Evolutionary conservation across 2,113 vertebrate genomes (phyloP).

Genomic region (Dromaius novaehollandiae): DNA sequence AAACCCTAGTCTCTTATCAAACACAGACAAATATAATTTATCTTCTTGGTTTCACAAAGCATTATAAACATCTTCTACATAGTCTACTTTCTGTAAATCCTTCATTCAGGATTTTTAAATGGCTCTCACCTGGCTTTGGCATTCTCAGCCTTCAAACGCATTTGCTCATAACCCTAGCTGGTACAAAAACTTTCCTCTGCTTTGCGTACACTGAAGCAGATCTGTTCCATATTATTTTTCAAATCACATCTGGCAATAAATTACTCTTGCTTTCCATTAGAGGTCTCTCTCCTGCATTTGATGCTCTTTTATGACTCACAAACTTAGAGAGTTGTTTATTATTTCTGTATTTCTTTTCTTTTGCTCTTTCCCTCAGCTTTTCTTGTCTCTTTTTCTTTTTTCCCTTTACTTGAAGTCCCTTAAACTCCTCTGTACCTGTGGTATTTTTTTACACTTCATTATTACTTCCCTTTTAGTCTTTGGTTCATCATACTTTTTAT

Average conservation of each 20-base stretch:
- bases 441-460: neutral
- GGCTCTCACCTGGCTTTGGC: neutral
- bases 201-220: neutral
- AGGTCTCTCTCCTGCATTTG: neutral
- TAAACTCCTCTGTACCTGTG: neutral
- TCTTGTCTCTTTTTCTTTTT: conserved; percentile 15
- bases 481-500: neutral
- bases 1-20: neutral
- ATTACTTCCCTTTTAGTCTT: neutral
- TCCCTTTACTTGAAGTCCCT: neutral
- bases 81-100: neutral
- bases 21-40: neutral
- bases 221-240: neutral
- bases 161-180: neutral
- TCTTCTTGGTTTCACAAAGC: neutral
- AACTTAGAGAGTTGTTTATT: neutral
- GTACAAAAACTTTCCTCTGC: neutral
- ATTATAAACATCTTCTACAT: neutral
- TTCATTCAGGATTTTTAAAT: neutral
- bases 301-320: neutral
- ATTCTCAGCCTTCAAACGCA: neutral
- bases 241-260: neutral
- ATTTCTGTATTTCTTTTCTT: neutral
- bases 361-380: conserved; percentile 15
- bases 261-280: conserved; percentile 22